Conservation (phyloP, 2,113 vertebrate species). For the Progne subis region DNA sequence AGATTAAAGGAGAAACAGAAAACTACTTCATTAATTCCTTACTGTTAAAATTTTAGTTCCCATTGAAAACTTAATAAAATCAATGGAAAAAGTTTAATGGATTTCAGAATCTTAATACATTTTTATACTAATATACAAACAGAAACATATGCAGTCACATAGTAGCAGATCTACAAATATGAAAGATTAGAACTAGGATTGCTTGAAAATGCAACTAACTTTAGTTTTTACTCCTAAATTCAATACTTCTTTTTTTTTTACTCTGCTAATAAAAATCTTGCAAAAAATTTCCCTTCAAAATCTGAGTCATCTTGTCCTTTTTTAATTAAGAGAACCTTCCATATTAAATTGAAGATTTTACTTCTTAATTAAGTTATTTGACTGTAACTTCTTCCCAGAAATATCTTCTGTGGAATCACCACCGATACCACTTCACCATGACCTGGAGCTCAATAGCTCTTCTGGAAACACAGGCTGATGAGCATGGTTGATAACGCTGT, state of each 20-base stretch:
- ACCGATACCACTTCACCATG: background rate
- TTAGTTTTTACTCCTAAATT: background rate
- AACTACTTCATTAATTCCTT: background rate
- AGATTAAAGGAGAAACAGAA: background rate
- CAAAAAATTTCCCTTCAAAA: background rate
- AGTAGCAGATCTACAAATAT: background rate
- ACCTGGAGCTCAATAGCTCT: background rate
- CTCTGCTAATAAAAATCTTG: background rate
- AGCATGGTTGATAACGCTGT: background rate
- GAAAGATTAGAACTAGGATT: background rate
- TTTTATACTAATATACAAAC: background rate
- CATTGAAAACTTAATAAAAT: background rate
- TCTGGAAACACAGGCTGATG: background rate
- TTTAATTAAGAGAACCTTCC: constrained; percentile 1
- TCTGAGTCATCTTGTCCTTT: background rate
- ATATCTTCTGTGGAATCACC: background rate
- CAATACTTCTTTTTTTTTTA: background rate
- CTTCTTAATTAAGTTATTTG: background rate
- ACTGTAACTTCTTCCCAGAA: background rate
- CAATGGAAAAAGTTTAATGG: background rate
- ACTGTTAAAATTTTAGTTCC: background rate
- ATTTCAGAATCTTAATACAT: background rate
- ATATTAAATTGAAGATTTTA: background rate
- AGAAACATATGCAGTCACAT: background rate
- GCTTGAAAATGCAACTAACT: background rate